Conservation (phyloP, 2,888 invertebrate genomes). For the Drosophila subsilvestris region DNA sequence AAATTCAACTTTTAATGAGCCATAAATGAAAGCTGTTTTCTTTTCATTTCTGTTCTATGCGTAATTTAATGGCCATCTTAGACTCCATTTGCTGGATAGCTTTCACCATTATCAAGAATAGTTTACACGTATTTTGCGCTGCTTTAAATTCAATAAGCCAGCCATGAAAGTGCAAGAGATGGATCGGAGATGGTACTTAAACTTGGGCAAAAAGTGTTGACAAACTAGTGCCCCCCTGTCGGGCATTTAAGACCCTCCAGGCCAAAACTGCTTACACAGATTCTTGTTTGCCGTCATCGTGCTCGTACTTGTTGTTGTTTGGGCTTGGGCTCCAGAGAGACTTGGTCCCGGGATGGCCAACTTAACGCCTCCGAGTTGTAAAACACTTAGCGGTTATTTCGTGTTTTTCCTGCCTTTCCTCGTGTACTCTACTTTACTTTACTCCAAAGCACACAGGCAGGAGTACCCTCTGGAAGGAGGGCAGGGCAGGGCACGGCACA, state of each 20-base stretch:
- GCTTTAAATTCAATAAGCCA: conserved; percentile 52
- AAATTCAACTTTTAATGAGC: neutral
- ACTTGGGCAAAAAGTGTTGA: conserved; percentile 22
- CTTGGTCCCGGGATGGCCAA: conserved; percentile 48
- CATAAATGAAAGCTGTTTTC: too few relatives aligned
- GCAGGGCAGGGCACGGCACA: neutral
- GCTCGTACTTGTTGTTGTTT: conserved; percentile 6
- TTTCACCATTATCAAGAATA: neutral
- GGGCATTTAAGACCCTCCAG: conserved; percentile 18
- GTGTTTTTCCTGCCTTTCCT: conserved; percentile 41
- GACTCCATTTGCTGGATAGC: neutral
- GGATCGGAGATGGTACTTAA: neutral
- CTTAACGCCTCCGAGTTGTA: conserved; percentile 77
- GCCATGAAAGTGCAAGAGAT: conserved; percentile 20
- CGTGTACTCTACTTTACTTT: conserved; percentile 2
- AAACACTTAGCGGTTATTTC: conserved; percentile 78
- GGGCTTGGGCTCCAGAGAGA: conserved; percentile 33
- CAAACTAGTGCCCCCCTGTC: conserved; percentile 23
- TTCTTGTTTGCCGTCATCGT: conserved; percentile 35
- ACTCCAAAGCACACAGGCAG: conserved; percentile 7
- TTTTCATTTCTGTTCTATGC: neutral
- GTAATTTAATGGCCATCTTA: neutral
- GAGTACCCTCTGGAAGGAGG: conserved; percentile 2
- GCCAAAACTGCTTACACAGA: conserved; percentile 67
- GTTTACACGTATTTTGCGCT: conserved; percentile 29